Percentiles rank a stretch among this genome's conserved stretches.
Evolutionary conservation across 2,888 invertebrate genomes (phyloP).

Genomic region (Phortica magna): DNA sequence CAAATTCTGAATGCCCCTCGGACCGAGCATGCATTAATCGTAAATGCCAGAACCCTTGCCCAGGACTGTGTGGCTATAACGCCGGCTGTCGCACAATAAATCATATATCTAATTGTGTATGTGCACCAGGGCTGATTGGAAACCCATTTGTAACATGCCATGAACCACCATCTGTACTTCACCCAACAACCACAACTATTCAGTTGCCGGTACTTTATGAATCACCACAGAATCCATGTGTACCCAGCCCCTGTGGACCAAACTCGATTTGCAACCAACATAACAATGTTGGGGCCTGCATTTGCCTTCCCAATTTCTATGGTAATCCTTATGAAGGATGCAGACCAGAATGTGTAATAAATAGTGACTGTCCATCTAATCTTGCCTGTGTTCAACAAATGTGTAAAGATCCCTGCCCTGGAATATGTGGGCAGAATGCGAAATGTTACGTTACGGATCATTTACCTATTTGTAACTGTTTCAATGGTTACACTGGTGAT

Average conservation of each 20-base stretch:
- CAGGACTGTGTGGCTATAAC: slow-evolving; percentile 85
- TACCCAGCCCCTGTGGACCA: slow-evolving; percentile 87
- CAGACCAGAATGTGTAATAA: slow-evolving; percentile 88
- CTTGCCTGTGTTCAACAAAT: slow-evolving; percentile 86
- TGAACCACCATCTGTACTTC: slow-evolving; percentile 44
- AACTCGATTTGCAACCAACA: slow-evolving; percentile 83
- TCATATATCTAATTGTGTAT: slow-evolving; percentile 87
- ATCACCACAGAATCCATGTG: slow-evolving; percentile 80
- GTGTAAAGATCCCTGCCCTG: slow-evolving; percentile 89
- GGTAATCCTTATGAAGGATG: slow-evolving; percentile 85
- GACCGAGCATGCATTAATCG: slow-evolving; percentile 86
- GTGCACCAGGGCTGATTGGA: slow-evolving; percentile 82
- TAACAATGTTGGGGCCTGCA: slow-evolving; percentile 84
- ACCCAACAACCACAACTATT: slow-evolving; percentile 44
- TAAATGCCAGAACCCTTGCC: slow-evolving; percentile 88
- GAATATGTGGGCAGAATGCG: slow-evolving; percentile 86
- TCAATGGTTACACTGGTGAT: slow-evolving; percentile 84
- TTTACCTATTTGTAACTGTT: slow-evolving; percentile 85
- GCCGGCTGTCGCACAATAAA: slow-evolving; percentile 86
- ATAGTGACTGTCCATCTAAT: slow-evolving; percentile 87
- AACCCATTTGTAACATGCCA: slow-evolving; percentile 85
- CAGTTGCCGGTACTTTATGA: slow-evolving; percentile 61
- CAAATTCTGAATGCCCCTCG: slow-evolving; percentile 85
- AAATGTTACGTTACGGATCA: slow-evolving; percentile 87
- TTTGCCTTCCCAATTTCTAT: slow-evolving; percentile 84